A percentile compares a stretch with the other conserved stretches of the same genome.
phyloP scores from a whole-genome alignment of 2,797 vertebrate genomes.

The Pipistrellus kuhlii region DNA sequence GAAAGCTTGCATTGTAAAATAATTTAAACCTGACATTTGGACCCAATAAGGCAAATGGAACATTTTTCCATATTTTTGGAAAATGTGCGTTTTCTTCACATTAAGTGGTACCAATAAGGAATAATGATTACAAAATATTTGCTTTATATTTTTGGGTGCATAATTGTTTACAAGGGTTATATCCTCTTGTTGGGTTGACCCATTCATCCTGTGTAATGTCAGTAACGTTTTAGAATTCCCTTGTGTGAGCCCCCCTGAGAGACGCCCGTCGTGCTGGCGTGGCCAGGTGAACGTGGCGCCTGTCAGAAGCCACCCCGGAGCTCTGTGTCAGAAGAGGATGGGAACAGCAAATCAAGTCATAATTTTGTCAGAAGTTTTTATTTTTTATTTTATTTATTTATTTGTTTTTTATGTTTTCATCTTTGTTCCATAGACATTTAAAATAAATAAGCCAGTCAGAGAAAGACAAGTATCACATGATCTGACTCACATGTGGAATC shows the following conservation, averaged over 20 bases:
- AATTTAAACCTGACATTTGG: slow-evolving; percentile 92
- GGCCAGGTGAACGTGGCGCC: too few species aligned
- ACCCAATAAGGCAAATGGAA: slow-evolving; percentile 91
- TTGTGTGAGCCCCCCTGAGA: neutral
- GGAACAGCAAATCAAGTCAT: neutral
- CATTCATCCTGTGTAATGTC: neutral
- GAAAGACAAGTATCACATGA: too few species aligned
- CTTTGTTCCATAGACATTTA: neutral
- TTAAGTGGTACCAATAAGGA: slow-evolving; percentile 93
- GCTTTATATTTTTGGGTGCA: neutral
- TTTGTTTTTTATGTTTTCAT: neutral
- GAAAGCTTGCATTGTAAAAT: slow-evolving; percentile 92
- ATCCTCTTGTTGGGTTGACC: neutral
- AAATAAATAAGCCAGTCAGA: neutral
- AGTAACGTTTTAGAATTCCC: neutral
- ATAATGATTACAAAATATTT: slow-evolving; percentile 88
- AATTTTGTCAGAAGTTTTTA: neutral
- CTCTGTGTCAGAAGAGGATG: neutral
- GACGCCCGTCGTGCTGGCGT: too few species aligned
- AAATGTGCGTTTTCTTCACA: slow-evolving; percentile 90
- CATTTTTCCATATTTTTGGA: slow-evolving; percentile 90
- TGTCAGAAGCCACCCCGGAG: neutral
- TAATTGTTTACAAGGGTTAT: neutral
- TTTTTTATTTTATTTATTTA: too few species aligned
- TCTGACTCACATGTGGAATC: too few species aligned